Conservation (phyloP, 2,797 vertebrate genomes). For the Catharus ustulatus region DNA sequence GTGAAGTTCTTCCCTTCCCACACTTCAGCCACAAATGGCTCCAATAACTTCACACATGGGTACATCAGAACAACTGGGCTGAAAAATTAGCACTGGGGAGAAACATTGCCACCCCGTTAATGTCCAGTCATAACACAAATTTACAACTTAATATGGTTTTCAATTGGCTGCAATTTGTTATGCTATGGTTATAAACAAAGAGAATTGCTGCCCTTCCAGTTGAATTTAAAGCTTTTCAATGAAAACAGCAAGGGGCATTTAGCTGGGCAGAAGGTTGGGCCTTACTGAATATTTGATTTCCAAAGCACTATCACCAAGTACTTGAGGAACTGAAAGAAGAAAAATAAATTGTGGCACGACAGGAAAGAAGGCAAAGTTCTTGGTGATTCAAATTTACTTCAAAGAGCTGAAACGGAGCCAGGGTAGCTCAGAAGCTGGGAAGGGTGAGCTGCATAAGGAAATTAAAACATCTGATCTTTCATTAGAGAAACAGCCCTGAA, state of each 20-base stretch:
- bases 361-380: slow-evolving; percentile 17
- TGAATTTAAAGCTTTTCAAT: slow-evolving; percentile 53
- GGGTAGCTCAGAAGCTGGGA: neutral
- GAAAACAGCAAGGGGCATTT: slow-evolving; percentile 51
- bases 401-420: neutral
- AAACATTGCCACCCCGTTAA: slow-evolving; percentile 11
- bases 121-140: slow-evolving; percentile 49
- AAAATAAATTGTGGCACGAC: slow-evolving; percentile 29
- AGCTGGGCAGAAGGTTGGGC: slow-evolving; percentile 6
- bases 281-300: slow-evolving; percentile 46
- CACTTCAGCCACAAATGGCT: neutral
- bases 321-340: slow-evolving; percentile 7
- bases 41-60: slow-evolving; percentile 36
- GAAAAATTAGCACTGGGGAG: slow-evolving; percentile 17
- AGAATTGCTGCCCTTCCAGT: slow-evolving; percentile 18
- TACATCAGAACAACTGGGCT: slow-evolving; percentile 25
- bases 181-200: slow-evolving; percentile 27
- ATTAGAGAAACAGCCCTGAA: slow-evolving; percentile 11
- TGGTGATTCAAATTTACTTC: neutral
- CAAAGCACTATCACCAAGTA: slow-evolving; percentile 26
- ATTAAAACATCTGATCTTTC: slow-evolving; percentile 35
- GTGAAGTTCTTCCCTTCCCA: neutral
- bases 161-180: slow-evolving; percentile 55
- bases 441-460: neutral
- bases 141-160: slow-evolving; percentile 45